Base-by-base conservation (phyloP, 2,888 invertebrate genomes). In the Antitype chi region DNA sequence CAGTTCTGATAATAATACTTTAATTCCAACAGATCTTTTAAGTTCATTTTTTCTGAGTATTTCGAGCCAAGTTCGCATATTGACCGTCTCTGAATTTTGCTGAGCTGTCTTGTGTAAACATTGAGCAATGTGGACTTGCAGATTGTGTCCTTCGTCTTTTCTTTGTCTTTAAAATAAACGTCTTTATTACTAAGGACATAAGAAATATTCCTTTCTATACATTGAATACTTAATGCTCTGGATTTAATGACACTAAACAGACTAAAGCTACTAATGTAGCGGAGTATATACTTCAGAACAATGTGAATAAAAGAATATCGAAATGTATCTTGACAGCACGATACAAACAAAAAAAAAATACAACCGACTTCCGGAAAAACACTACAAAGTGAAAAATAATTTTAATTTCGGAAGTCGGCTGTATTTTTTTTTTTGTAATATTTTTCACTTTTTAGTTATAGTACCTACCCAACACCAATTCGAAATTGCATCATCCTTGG, bases 1-100 rank as follows among this genome's bases (percentile, higher is more conserved):
- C 23, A 47, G 5, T 47, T 15, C 17, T 52, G 28, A 15, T 32
- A 49, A 17, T 52, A 38, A 55, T 47, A 28, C 20, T 59, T 17
- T 78, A 15, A 43, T 63, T 75, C 32, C 5, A 63, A 71, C 73
- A 49, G n/a, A 15, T 32, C 28, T 20, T 23, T 63, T 32, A 32
- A 2, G 70, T 64, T 81, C 70, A 47, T 76, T 63, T 72, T 72
- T 32, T 25, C 32, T 32, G 60, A 62, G 69, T 52, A 53, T 71
- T 62, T 28, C n/a, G 53, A 62, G 55, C 47, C 60, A 76, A 68
- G 59, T 80, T 62, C 32, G 69, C 63, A 81, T 63, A 57, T 74
- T 60, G 23, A 60, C n/a, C 69, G 59, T 67, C 20, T 71, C 38
- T 32, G 49, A 43, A 66, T 62, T 32, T 52, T 84, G 52, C 38